Base-by-base conservation (phyloP, 1,140 invertebrate species). In the Atta colombica region DNA sequence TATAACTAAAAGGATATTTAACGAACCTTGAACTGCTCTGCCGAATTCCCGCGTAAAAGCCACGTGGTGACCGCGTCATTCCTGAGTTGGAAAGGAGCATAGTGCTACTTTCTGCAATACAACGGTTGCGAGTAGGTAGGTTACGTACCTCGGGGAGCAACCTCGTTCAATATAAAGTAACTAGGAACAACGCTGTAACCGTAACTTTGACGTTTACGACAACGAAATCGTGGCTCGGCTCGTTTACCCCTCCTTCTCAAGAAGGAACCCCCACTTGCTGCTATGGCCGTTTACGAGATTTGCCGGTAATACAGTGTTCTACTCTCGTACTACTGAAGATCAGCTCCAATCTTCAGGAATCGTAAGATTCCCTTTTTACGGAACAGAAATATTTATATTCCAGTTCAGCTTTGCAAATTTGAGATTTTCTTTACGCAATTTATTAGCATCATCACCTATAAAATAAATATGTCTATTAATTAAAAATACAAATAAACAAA, bases 131-230 rank as follows among this genome's bases (percentile, higher is more conserved):
- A 93, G 91, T 93, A 94, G 94, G 91, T 93, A 94, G 94, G 94
- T 95, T 95, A 95, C 93, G 94, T 95, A 95, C 94, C 94, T 95
- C 94, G 92, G 95, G 95, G 94, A 95, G 94, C 94, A 95, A 95
- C 93, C 94, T 94, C 92, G 94, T 95, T 95, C 94, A 94, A 95
- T 95, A 95, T 95, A 95, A 95, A 95, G 93, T 92, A 95, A 93
- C 94, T 91, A 94, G 91, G 92, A 95, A 95, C 94, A 95, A 95
- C 94, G 92, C 94, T 94, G 95, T 95, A 95, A 95, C 94, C 95
- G 95, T 95, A 95, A 95, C 94, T 94, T 94, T 95, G 95, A 95
- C 95, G 95, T 95, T 95, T 95, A 95, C 95, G 95, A 95, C 93
- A 93, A 95, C 95, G 94, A 95, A 95, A 95, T 95, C 95, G 95